Percentiles rank a stretch among this genome's conserved stretches.
phyloP scores from a whole-genome alignment of 2,113 vertebrate species.

The Tragelaphus buxtoni region DNA sequence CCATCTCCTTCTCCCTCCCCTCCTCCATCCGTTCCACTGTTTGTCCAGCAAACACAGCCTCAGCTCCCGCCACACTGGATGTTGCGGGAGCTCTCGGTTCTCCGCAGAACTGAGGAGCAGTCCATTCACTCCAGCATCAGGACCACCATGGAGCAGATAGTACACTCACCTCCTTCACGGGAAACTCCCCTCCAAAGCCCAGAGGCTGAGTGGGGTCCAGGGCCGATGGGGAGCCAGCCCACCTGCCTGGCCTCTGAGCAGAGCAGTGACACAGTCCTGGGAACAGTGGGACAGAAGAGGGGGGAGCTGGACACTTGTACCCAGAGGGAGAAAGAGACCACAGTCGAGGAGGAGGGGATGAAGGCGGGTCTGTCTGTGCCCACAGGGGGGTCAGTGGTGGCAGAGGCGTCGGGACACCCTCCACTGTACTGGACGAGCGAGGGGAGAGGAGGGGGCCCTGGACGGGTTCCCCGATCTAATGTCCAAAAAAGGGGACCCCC shows the following conservation, averaged over 20 bases:
- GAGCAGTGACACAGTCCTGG: not conserved
- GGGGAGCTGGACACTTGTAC: not conserved
- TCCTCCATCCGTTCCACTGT: not conserved
- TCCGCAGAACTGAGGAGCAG: not conserved
- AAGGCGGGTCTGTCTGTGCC: not conserved
- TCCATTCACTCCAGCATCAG: not conserved
- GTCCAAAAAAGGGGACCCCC: not conserved
- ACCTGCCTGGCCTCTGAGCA: not conserved
- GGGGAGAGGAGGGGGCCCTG: not conserved
- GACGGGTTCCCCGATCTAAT: accelerated
- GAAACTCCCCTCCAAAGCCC: not conserved
- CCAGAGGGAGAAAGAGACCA: not conserved
- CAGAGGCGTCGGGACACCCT: not conserved
- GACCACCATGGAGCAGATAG: not conserved
- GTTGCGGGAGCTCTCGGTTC: not conserved
- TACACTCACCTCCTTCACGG: not conserved
- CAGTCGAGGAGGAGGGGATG: accelerated
- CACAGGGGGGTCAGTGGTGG: not conserved
- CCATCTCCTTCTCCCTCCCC: not conserved
- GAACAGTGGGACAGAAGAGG: too few species aligned
- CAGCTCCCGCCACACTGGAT: not conserved
- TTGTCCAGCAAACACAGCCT: not conserved
- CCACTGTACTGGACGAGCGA: not conserved
- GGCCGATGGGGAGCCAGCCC: not conserved
- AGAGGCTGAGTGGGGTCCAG: not conserved